Base-by-base conservation (phyloP, 2,113 vertebrate species). In the Solea senegalensis region DNA sequence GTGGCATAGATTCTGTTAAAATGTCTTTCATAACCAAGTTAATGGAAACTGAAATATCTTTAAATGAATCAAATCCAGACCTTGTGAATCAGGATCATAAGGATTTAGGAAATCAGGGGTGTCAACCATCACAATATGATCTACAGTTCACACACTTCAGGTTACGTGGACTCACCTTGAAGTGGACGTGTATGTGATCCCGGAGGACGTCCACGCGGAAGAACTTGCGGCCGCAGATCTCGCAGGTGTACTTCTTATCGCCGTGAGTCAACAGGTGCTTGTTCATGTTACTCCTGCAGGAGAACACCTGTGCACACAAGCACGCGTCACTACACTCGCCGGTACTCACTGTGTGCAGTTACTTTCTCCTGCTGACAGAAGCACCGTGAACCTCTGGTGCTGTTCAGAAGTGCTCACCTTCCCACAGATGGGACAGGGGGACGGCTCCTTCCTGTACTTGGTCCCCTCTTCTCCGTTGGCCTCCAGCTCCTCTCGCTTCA, bases 231-330 rank as follows among this genome's bases (percentile, higher is more conserved):
- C 97, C 97, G 43, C 98, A 99, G 89, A 99, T 99, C 92, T 99
- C 98, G 52, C 98, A 99, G 7, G 96, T 98, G 91, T 99, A 99
- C 86, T 99, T 99, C 91, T 99, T 99, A 90, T 99, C 98, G 2
- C 98, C 98, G 0, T 99, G 98, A 11, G 97, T 99, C 83, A 99
- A 80, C 88, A 99, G 95, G 67, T 99, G 98, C 78, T 99, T 99
- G 93, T 99, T 99, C 98, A 99, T 99, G 86, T 99, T 99, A 46
- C 98, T 99, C 66, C 97, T 93, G 89, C 98, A 99, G 51, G 98
- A 99, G 92, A 99, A 99, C 27, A 98, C 95, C 97, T 99, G 86
- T 0, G 16, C n/a, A 15, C 65, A 75, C 52, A 75, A 8, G 79
- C 39, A 69, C 16, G 58, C 3, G 5, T 15, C 40, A 52, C 34